These are phyloP conservation scores for Mythimna vitellina DNA, from an alignment of 2,888 invertebrate species.

Conservation along the genomic window DNA sequence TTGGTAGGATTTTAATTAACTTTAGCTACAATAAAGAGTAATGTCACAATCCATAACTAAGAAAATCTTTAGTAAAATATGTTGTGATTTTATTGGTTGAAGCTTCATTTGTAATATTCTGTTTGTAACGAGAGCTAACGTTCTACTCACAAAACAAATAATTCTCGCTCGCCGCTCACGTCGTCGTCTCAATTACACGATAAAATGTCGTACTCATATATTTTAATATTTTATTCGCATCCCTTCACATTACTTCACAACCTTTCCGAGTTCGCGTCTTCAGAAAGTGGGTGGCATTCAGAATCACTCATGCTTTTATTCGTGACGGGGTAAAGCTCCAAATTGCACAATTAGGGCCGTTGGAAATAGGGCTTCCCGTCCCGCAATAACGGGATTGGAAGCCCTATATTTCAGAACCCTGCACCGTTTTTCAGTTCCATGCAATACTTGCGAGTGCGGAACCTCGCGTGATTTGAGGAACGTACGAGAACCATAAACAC, in stretches of 20 bases:
- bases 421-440: too few species aligned
- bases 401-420: too few species aligned
- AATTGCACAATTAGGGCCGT: constrained; percentile 18
- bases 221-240: constrained; percentile 50
- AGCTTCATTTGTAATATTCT: constrained; percentile 9
- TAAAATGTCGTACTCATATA: constrained; percentile 39
- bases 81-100: constrained; percentile 10
- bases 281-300: constrained; percentile 32
- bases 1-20: constrained; percentile 57
- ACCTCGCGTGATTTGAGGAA: too few species aligned
- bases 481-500: too few species aligned
- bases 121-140: constrained; percentile 5
- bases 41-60: constrained; percentile 46
- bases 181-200: constrained; percentile 49
- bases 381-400: too few species aligned
- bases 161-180: constrained; percentile 10
- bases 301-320: constrained; percentile 38
- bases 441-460: too few species aligned
- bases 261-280: constrained; percentile 29
- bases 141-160: constrained; percentile 23
- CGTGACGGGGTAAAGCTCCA: background rate
- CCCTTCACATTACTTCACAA: constrained; percentile 34
- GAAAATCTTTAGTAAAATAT: constrained; percentile 16
- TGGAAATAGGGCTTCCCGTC: too few species aligned
- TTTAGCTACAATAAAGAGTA: constrained; percentile 48